phyloP scores from a whole-genome alignment of 1,140 invertebrate species.

The Hydropsyche tenuis region DNA sequence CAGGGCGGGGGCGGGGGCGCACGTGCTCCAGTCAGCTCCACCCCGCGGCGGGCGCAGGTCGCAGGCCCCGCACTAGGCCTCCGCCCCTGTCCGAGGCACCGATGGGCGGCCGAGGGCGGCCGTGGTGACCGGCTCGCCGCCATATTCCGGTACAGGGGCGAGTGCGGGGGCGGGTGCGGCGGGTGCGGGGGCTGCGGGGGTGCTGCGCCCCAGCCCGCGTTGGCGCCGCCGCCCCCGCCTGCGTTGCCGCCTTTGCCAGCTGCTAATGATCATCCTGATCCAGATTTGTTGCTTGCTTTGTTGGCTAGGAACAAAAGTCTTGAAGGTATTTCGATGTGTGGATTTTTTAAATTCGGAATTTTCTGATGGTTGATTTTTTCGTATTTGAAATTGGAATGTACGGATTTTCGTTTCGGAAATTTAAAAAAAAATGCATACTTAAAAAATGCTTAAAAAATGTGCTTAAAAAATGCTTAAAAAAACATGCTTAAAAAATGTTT shows the following conservation, averaged over 20 bases:
- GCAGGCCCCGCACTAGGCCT: conserved; percentile 57
- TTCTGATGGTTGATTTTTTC: too few species aligned
- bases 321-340: conserved; percentile 69
- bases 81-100: conserved; percentile 53
- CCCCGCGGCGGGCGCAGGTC: conserved; percentile 42
- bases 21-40: conserved; percentile 31
- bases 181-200: conserved; percentile 53
- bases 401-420: too few species aligned
- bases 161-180: conserved; percentile 50
- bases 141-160: conserved; percentile 55
- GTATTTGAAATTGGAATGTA: too few species aligned
- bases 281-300: conserved; percentile 83
- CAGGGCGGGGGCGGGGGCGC: conserved; percentile 26
- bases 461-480: too few species aligned
- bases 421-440: too few species aligned
- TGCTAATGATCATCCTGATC: conserved; percentile 65
- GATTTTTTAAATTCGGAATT: too few species aligned
- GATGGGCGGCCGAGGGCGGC: too few species aligned
- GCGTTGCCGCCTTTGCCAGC: conserved; percentile 60
- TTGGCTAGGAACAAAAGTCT: conserved; percentile 85
- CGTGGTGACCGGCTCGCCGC: conserved; percentile 46
- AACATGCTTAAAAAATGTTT: too few species aligned
- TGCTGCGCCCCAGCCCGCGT: conserved; percentile 36
- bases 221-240: conserved; percentile 41
- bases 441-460: too few species aligned